Evolutionary conservation across 2,888 invertebrate species (phyloP).

Genomic region (Microdon myrmicae): DNA sequence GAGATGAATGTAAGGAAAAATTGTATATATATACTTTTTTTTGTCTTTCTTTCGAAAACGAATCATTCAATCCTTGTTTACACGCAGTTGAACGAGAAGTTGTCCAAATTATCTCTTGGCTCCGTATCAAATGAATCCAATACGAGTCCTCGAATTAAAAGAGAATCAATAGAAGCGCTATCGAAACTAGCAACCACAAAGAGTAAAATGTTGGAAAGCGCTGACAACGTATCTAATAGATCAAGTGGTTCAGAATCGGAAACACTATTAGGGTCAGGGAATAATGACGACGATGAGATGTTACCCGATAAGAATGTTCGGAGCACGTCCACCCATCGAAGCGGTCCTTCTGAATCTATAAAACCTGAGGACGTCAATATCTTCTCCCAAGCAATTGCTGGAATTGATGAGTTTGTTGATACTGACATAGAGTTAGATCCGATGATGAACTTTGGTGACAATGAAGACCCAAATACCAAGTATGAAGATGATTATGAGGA

Average conservation of each 20-base stretch:
- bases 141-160: too few relatives aligned
- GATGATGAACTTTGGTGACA: slow-evolving; percentile 13
- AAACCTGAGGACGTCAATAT: slow-evolving; percentile 13
- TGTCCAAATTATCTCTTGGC: slow-evolving; percentile 37
- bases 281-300: too few relatives aligned
- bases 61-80: slow-evolving; percentile 1
- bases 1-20: slow-evolving; percentile 57
- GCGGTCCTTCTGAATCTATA: slow-evolving; percentile 21
- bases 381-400: slow-evolving; percentile 4
- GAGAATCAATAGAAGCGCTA: too few relatives aligned
- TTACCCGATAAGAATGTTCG: too few relatives aligned
- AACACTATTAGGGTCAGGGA: too few relatives aligned
- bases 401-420: slow-evolving; percentile 1
- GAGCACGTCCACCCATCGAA: slow-evolving; percentile 49
- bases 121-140: slow-evolving; percentile 28
- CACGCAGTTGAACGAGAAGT: slow-evolving; percentile 53
- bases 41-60: background rate
- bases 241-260: too few relatives aligned
- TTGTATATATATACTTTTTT: too few relatives aligned
- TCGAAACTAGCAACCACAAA: too few relatives aligned
- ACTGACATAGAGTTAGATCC: slow-evolving; percentile 7
- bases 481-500: slow-evolving; percentile 53
- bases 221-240: too few relatives aligned
- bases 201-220: too few relatives aligned
- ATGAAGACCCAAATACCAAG: slow-evolving; percentile 22